Conservation (phyloP, 2,113 vertebrate genomes). For the Sylvilagus bachmani region DNA sequence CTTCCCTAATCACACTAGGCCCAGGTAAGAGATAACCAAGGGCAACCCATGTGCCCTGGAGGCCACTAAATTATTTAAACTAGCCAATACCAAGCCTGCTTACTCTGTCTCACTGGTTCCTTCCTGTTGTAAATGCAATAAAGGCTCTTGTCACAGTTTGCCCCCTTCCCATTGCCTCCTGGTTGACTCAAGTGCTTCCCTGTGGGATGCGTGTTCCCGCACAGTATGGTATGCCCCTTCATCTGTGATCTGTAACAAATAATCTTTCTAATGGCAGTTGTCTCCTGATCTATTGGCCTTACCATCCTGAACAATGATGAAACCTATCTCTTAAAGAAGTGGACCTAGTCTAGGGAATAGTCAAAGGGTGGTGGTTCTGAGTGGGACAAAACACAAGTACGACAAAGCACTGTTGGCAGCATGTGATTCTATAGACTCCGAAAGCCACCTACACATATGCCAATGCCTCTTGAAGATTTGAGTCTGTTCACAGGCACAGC, state of each 20-base stretch:
- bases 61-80: background rate
- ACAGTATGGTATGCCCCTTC: background rate
- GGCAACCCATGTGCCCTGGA: too few relatives aligned
- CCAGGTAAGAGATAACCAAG: background rate
- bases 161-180: background rate
- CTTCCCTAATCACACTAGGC: background rate
- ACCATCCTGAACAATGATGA: background rate
- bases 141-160: background rate
- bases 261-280: background rate
- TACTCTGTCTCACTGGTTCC: background rate
- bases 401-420: too few relatives aligned
- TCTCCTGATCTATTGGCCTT: background rate
- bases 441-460: background rate
- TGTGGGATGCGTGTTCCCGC: rapidly evolving
- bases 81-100: background rate
- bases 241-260: background rate
- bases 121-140: background rate
- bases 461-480: background rate
- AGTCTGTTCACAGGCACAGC: background rate
- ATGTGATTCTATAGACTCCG: too few relatives aligned
- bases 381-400: background rate
- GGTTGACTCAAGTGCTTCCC: background rate
- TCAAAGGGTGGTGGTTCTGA: background rate
- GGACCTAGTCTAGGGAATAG: background rate
- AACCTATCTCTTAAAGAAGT: background rate